phyloP scores from a whole-genome alignment of 2,113 vertebrate genomes.

The Oryzias woworae region DNA sequence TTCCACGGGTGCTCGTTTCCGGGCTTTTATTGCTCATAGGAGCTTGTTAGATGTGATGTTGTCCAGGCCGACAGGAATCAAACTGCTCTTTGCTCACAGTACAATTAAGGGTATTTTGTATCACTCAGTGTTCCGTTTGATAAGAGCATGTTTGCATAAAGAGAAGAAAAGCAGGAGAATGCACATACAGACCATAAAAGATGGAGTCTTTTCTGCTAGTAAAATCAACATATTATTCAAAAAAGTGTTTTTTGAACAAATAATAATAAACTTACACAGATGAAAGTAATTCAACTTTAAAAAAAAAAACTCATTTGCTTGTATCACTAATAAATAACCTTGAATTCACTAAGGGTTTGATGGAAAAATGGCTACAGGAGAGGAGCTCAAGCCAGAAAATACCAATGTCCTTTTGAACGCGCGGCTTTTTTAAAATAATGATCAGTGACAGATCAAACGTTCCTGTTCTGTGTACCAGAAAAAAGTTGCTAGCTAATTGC shows the following conservation, averaged over 20 bases:
- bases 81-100: background rate
- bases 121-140: slow-evolving; percentile 6
- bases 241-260: too few species aligned
- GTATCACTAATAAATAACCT: slow-evolving; percentile 32
- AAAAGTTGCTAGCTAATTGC: too few species aligned
- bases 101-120: background rate
- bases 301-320: too few species aligned
- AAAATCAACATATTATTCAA: too few species aligned
- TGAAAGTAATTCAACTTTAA: too few species aligned
- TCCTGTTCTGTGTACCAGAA: too few species aligned
- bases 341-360: slow-evolving; percentile 16
- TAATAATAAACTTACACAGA: too few species aligned
- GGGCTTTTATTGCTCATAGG: background rate
- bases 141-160: slow-evolving; percentile 12
- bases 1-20: too few species aligned
- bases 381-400: background rate
- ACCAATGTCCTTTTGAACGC: slow-evolving; percentile 1
- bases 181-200: slow-evolving; percentile 13
- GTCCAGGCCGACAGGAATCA: slow-evolving; percentile 8
- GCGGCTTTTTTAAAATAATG: slow-evolving; percentile 28
- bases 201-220: background rate
- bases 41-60: slow-evolving; percentile 17
- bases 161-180: slow-evolving; percentile 29
- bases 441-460: background rate
- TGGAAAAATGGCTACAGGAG: background rate